Percentiles rank a stretch among this genome's conserved stretches.
These are phyloP conservation scores for Pantherophis vulpinus DNA, from an alignment of 2,797 vertebrate genomes.

Conservation along the genomic window DNA sequence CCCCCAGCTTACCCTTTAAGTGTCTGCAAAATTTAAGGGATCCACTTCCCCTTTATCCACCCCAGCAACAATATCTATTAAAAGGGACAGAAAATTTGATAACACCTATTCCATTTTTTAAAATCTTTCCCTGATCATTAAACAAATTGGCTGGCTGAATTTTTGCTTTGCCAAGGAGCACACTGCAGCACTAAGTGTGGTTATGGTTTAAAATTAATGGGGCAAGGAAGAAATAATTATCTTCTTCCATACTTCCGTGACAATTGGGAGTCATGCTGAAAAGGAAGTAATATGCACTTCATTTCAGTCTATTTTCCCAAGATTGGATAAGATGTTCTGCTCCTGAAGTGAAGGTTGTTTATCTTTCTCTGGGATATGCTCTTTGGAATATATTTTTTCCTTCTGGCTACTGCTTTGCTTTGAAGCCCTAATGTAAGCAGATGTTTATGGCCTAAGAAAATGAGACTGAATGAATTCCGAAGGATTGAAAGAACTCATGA, in stretches of 20 bases:
- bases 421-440: not conserved
- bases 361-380: not conserved
- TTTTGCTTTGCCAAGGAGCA: not conserved
- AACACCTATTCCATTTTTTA: not conserved
- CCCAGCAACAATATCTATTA: not conserved
- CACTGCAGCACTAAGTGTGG: not conserved
- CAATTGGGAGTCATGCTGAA: not conserved
- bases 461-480: not conserved
- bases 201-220: not conserved
- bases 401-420: not conserved
- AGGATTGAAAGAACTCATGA: not conserved
- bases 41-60: not conserved
- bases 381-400: not conserved
- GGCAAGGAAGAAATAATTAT: not conserved
- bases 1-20: not conserved
- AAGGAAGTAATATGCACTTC: not conserved
- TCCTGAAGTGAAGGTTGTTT: not conserved
- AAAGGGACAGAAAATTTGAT: not conserved
- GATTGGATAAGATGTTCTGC: not conserved
- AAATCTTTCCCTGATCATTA: not conserved
- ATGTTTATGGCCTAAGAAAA: not conserved
- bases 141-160: not conserved
- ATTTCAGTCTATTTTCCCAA: not conserved
- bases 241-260: not conserved
- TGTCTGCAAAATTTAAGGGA: not conserved